A percentile compares a stretch with the other conserved stretches of the same genome.
These are phyloP conservation scores for Gandaritis pyraliata DNA, from an alignment of 2,888 invertebrate genomes.

Conservation along the genomic window DNA sequence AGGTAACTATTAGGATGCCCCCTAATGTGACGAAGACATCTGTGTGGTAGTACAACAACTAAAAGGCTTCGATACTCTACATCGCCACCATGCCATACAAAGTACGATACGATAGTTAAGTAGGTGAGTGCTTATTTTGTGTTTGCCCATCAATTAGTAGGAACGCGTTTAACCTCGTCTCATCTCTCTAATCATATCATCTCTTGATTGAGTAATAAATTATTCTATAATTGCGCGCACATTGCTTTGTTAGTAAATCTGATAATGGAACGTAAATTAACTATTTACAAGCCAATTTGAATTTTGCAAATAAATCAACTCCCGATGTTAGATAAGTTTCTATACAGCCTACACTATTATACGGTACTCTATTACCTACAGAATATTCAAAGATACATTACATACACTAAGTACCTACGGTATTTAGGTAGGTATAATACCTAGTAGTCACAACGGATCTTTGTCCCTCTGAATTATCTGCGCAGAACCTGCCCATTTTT, in stretches of 20 bases:
- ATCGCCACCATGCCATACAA: no score
- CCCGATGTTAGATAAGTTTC: slow-evolving; percentile 17
- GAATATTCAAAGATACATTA: background rate
- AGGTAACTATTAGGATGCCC: no score
- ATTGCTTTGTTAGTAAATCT: slow-evolving; percentile 37
- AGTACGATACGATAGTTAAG: no score
- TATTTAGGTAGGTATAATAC: no score
- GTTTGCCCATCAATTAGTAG: slow-evolving; percentile 12
- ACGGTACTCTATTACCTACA: slow-evolving; percentile 16
- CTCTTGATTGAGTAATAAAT: slow-evolving; percentile 38
- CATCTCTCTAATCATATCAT: slow-evolving; percentile 28
- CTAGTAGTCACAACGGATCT: no score
- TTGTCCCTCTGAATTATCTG: no score
- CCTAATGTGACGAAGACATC: no score
- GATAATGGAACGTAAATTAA: slow-evolving; percentile 39
- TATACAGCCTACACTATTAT: background rate
- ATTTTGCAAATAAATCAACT: slow-evolving; percentile 36
- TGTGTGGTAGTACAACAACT: no score
- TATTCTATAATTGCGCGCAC: slow-evolving; percentile 31
- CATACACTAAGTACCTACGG: no score
- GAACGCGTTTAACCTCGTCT: slow-evolving; percentile 11
- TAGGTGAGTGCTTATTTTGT: background rate
- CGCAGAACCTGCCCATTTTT: no score
- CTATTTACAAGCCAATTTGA: slow-evolving; percentile 39
- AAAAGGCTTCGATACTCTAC: no score